Percentiles rank a stretch among this genome's conserved stretches.
Conservation (phyloP, 2,113 vertebrate genomes). For the Hystrix cristata region DNA sequence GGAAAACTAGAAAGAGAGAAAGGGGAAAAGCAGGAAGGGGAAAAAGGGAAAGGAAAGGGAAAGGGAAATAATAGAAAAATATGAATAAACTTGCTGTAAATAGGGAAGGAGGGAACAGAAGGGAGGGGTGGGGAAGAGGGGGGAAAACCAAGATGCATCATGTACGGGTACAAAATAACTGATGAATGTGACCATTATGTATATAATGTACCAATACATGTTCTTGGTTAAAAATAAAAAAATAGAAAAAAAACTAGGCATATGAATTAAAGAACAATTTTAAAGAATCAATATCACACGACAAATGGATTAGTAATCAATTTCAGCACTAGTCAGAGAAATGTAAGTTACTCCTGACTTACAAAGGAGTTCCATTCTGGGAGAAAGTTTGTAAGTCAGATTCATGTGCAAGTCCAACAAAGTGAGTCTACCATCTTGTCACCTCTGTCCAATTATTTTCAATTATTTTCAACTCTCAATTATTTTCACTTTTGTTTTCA, state of each 20-base stretch:
- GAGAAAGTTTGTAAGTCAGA: background rate
- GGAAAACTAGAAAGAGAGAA: too few species aligned
- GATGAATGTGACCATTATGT: too few species aligned
- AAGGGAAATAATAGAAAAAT: too few species aligned
- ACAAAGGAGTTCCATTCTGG: background rate
- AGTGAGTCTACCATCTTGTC: background rate
- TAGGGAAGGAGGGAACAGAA: too few species aligned
- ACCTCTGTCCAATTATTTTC: background rate
- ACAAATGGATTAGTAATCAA: background rate
- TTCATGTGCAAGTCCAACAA: background rate
- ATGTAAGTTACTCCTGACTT: background rate
- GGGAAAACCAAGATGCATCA: too few species aligned
- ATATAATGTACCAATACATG: too few species aligned
- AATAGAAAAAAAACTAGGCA: background rate
- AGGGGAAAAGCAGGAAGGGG: too few species aligned
- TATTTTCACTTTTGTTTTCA: background rate
- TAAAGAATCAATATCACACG: background rate
- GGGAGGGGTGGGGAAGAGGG: too few species aligned
- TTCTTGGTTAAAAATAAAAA: too few species aligned
- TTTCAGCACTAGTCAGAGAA: background rate
- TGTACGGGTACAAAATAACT: too few species aligned
- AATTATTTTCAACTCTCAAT: background rate
- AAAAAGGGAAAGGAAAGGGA: too few species aligned
- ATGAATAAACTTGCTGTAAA: too few species aligned
- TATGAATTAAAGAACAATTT: conserved; percentile 31